Evolutionary conservation across 2,797 vertebrate genomes (phyloP), one percentile per base, ranked within the genome.

Genomic region (Pipistrellus pipistrellus): DNA sequence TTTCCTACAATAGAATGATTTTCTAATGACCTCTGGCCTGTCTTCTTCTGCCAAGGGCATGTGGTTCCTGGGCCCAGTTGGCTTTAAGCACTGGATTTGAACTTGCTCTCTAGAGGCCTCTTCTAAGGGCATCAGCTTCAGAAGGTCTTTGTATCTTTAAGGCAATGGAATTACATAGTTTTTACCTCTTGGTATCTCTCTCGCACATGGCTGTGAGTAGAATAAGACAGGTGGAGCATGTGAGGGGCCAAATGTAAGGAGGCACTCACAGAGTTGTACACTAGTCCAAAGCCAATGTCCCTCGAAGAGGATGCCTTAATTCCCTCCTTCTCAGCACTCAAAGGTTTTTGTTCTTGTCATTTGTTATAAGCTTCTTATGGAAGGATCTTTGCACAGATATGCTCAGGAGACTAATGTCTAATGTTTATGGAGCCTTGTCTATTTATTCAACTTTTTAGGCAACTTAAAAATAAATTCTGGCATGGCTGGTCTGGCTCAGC

Each of bases 231-330:
- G 4, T 21, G n/a, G 66, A 23, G 30, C n/a, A 3, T 6, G 30
- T 7, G 25, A 6, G 21, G 23, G n/a, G 12, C 59, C 18, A 68
- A 21, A 30, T 7, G 2, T 59, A 53, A 59, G 21, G 55, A 64
- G 23, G 1, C 0, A 3, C n/a, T 68, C 14, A 23, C 73, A 41
- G 12, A 17, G 7, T 12, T 21, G 2, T 4, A 25, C 35, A 23
- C 21, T n/a, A 23, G 20, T 30, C 44, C 27, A 3, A 53, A 9
- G 25, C 27, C 68, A 15, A 0, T 1, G 10, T 11, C 14, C 15
- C 3, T 48, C 27, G 4, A 0, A 12, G 14, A 23, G 20, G 27
- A 23, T 2, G 2, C 8, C 20, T 25, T 23, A 57, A 11, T 30
- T 38, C 15, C 27, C 15, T 25, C 14, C 10, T 53, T 1, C 4